Conservation (phyloP, 2,888 invertebrate species). For the Schrankia costaestrigalis region DNA sequence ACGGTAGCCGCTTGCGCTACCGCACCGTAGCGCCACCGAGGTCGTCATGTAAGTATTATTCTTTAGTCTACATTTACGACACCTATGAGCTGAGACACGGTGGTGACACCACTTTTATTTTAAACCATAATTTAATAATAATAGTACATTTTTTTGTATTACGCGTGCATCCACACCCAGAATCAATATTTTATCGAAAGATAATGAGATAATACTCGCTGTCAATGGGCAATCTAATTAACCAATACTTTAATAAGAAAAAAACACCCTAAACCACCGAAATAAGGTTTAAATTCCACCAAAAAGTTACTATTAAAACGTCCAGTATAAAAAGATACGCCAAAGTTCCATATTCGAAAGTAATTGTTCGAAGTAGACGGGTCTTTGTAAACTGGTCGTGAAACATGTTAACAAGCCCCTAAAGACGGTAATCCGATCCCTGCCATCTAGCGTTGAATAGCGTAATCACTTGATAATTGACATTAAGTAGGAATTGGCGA, state of each 20-base stretch:
- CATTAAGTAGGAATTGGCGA: constrained; percentile 40
- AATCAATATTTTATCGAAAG: constrained; percentile 33
- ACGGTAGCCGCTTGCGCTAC: no score
- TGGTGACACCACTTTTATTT: no score
- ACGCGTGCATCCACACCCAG: constrained; percentile 12
- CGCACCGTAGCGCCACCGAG: no score
- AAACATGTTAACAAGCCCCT: constrained; percentile 43
- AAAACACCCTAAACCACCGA: not conserved
- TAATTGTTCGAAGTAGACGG: constrained; percentile 1
- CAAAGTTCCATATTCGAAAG: not conserved
- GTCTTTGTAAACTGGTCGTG: constrained; percentile 22
- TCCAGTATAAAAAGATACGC: constrained; percentile 13
- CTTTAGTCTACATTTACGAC: no score
- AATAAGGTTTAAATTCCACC: constrained; percentile 1
- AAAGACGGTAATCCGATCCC: constrained; percentile 54
- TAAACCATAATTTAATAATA: no score
- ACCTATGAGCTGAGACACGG: no score
- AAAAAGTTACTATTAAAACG: accelerated
- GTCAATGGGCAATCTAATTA: constrained; percentile 24
- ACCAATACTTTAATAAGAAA: not conserved
- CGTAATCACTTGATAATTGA: constrained; percentile 66
- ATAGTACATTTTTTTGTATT: not conserved
- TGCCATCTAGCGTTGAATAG: constrained; percentile 65
- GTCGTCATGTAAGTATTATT: no score
- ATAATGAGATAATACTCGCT: constrained; percentile 25